Evolutionary conservation across 1,140 invertebrate species (phyloP).

Genomic region (Drosophila trapezifrons): DNA sequence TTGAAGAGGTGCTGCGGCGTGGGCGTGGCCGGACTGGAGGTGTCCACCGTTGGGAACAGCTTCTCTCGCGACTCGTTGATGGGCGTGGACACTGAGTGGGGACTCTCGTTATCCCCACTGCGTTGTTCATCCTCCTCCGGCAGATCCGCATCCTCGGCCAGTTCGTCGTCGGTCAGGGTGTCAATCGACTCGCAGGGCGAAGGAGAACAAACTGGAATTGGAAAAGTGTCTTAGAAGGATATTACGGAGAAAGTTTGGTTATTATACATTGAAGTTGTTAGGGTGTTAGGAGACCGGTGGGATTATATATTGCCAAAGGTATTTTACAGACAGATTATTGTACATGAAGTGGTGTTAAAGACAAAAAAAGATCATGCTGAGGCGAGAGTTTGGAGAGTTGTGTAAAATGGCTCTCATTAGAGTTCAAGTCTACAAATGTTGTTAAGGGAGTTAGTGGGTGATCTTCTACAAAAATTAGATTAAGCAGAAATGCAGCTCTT

Average conservation of each 20-base stretch:
- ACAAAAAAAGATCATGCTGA: conserved; percentile 32
- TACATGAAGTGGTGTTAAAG: conserved; percentile 26
- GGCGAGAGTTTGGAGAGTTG: conserved; percentile 36
- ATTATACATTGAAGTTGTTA: conserved; percentile 40
- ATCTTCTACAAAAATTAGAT: not conserved
- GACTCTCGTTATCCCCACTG: conserved; percentile 61
- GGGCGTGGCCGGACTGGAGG: conserved; percentile 60
- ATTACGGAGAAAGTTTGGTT: no score
- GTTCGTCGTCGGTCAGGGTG: conserved; percentile 86
- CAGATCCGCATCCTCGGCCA: conserved; percentile 63
- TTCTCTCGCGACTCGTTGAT: conserved; percentile 81
- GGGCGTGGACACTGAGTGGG: conserved; percentile 68
- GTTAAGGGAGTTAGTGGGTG: not conserved
- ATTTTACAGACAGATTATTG: conserved; percentile 33
- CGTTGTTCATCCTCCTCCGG: conserved; percentile 51
- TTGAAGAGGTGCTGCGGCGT: conserved; percentile 78
- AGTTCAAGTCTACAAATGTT: not conserved
- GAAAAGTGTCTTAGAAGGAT: not conserved
- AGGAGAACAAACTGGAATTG: conserved; percentile 88
- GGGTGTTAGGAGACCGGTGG: conserved; percentile 5
- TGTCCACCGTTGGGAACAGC: conserved; percentile 57
- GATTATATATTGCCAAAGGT: conserved; percentile 20
- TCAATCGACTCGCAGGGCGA: conserved; percentile 90
- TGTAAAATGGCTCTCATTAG: conserved; percentile 23
- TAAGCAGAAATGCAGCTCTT: not conserved